A percentile compares a stretch with the other conserved stretches of the same genome.
These are phyloP conservation scores for Dryoscopus gambensis DNA, from an alignment of 2,113 vertebrate genomes.

Conservation along the genomic window DNA sequence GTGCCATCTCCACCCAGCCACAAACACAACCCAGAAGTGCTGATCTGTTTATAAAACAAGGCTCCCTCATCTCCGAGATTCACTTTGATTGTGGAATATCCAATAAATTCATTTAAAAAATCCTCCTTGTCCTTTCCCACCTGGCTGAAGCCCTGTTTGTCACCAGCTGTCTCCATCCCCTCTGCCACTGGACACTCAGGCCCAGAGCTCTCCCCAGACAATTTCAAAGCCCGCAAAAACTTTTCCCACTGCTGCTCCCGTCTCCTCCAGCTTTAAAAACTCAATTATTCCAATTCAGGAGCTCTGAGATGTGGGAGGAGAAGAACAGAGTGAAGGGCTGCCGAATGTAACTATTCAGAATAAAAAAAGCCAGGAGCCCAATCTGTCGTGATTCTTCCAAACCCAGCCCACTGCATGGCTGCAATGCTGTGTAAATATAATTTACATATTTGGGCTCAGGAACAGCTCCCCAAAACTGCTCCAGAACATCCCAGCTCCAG, in stretches of 20 bases:
- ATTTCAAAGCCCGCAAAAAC: neutral
- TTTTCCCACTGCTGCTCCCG: neutral
- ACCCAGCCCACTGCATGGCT: neutral
- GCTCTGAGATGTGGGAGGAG: neutral
- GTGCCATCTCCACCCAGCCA: neutral
- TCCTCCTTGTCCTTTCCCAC: neutral
- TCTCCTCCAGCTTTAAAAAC: neutral
- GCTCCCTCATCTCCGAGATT: too few species aligned
- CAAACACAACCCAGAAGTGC: accelerated
- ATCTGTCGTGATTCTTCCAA: neutral
- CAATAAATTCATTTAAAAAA: neutral
- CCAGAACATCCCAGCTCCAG: neutral
- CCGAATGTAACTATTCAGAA: neutral
- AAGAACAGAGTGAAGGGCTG: neutral
- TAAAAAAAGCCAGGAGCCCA: neutral
- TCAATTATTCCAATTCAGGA: neutral
- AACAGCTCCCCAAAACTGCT: neutral
- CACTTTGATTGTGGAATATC: neutral
- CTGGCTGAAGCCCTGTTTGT: neutral
- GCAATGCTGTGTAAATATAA: neutral
- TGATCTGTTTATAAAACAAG: neutral
- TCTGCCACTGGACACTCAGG: neutral
- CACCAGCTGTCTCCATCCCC: neutral
- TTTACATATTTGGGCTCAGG: neutral
- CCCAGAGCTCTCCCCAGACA: neutral